Percentiles rank a stretch among this genome's conserved stretches.
These are phyloP conservation scores for Eristalinus aeneus DNA, from an alignment of 2,888 invertebrate species.

Conservation along the genomic window DNA sequence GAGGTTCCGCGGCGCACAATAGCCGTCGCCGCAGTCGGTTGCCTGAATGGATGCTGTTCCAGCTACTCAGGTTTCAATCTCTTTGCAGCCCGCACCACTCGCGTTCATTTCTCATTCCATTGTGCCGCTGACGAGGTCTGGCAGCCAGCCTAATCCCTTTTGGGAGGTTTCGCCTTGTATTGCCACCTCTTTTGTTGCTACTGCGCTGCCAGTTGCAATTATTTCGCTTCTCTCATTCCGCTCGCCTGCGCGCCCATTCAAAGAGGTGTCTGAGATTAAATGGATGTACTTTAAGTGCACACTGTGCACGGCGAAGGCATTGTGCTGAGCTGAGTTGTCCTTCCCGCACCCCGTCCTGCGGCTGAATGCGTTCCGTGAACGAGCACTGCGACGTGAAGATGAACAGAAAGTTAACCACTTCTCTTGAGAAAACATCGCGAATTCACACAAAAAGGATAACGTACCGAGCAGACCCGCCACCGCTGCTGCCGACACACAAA, in stretches of 20 bases:
- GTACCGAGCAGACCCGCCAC: conserved; percentile 6
- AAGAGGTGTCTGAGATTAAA: conserved; percentile 67
- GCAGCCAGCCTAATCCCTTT: conserved; percentile 33
- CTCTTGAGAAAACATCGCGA: conserved; percentile 31
- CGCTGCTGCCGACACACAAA: not conserved
- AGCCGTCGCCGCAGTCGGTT: not conserved
- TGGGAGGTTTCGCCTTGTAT: conserved; percentile 31
- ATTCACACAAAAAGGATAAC: conserved; percentile 55
- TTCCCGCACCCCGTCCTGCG: not conserved
- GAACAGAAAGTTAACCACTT: conserved; percentile 67
- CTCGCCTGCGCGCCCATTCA: not conserved
- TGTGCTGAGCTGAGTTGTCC: not conserved
- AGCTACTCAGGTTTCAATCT: conserved; percentile 12
- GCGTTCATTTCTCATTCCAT: conserved; percentile 53
- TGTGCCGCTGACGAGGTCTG: conserved; percentile 5
- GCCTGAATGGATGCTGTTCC: not conserved
- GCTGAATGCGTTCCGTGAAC: not conserved
- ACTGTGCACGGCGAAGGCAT: conserved; percentile 18
- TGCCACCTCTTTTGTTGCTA: conserved; percentile 28
- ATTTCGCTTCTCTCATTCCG: not conserved
- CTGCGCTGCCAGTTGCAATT: conserved; percentile 35
- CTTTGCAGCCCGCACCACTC: conserved; percentile 22
- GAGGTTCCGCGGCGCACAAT: not conserved
- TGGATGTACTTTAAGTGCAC: conserved; percentile 63
- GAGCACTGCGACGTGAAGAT: conserved; percentile 30